Conservation (phyloP, 1,140 invertebrate genomes). For the Phthorimaea operculella region DNA sequence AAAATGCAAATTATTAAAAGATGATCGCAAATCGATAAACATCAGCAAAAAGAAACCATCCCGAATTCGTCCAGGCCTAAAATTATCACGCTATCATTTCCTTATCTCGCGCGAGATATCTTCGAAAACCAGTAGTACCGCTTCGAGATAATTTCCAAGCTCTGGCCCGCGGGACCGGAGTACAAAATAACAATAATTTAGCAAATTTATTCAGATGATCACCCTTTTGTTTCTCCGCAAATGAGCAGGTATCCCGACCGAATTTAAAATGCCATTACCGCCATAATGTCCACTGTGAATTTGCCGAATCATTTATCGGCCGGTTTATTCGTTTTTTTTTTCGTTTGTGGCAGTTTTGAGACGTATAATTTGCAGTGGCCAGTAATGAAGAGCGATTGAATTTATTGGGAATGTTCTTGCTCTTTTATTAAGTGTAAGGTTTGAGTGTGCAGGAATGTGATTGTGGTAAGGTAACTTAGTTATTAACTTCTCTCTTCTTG, state of each 20-base stretch:
- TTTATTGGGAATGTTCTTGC: no score
- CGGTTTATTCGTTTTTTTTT: not conserved
- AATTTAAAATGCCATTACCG: slow-evolving; percentile 6
- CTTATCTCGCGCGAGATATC: not conserved
- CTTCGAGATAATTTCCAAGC: slow-evolving; percentile 1
- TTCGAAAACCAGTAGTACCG: not conserved
- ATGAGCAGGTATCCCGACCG: slow-evolving; percentile 4
- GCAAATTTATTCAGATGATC: slow-evolving; percentile 8
- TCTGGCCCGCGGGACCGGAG: not conserved
- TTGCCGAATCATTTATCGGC: not conserved
- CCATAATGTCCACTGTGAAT: slow-evolving; percentile 1
- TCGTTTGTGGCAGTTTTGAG: no score
- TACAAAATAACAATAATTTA: slow-evolving; percentile 7
- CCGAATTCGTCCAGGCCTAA: no score
- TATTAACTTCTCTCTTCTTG: no score
- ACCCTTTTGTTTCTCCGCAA: slow-evolving; percentile 6
- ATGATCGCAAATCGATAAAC: no score
- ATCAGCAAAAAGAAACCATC: no score
- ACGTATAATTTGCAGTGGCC: no score
- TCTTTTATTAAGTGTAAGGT: no score
- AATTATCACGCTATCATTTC: not conserved
- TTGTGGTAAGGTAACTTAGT: no score
- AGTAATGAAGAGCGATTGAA: no score
- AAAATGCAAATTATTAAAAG: no score
- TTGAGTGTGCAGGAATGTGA: no score